Base-by-base conservation (phyloP, 2,888 invertebrate genomes). In the Hirtodrosophila alboralis region DNA sequence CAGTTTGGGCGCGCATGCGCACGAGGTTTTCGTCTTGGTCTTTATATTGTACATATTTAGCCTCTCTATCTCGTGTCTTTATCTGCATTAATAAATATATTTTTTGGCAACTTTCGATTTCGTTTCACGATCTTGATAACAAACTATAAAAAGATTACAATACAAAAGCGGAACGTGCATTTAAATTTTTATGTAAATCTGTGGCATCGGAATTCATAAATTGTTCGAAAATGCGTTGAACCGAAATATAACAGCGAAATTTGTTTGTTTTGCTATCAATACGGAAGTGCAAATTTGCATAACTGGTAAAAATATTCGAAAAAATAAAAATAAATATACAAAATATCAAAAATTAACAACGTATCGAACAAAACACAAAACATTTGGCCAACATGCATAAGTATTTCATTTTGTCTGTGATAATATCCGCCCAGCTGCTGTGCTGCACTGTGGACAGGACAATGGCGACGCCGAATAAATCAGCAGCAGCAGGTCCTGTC, bases 1-100 rank as follows among this genome's bases (percentile, higher is more conserved):
- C 89, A 89, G 85, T 89, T 88, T 86, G 88, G 87, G 87, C 90
- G 87, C 89, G 90, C 89, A 87, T 88, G 89, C 88, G 88, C 88
- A 84, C 68, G 54, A 60, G 51, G 52, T 68, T 43, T 67, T 12
- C 34, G 18, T 57, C 38, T 48, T 59, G 26, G 12, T 23, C 21
- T 16, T 47, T n/a, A 43, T 9, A 43, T 23, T 8, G 7, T 6
- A n/a, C 9, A 48, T 40, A 40, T 40, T 47, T 47, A 16, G 40
- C 18, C 38, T 33, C 16, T 43, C 41, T 37, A 48, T 23, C 13
- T 14, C n/a, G 40, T 40, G 36, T 41, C 38, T 40, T 30, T 37
- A 18, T 27, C 33, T 27, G 41, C 38, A 34, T 36, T 27, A n/a
- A n/a, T 37, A 41, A 44, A 8, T 43, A 36, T 60, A 59, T 75